Base-by-base conservation (phyloP, 2,888 invertebrate genomes). In the Mimachlamys varia region DNA sequence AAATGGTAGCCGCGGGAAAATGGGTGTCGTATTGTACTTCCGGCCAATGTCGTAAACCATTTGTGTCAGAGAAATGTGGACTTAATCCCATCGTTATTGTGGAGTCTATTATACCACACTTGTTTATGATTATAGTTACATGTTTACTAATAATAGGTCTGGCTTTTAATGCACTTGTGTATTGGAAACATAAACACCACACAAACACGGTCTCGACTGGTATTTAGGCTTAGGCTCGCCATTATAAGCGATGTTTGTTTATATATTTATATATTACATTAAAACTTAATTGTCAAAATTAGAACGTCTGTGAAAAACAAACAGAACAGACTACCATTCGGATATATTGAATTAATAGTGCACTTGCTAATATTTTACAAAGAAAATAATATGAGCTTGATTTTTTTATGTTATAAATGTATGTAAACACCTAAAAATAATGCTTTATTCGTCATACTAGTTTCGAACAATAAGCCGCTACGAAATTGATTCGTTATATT, bases 121-220 rank as follows among this genome's bases (percentile, higher is more conserved):
- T 76, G 33, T 76, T 76, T 76, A 76, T 76, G 76, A 76, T 76
- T 76, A 76, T 76, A 33, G 76, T 76, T 76, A 27, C 76, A 76
- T 76, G 76, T 76, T 76, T 76, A 76, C 76, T 33, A 76, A 76
- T 76, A 12, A 76, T 76, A 76, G 27, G 76, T 33, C 58, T 22
- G 33, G 27, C 76, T 27, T 76, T 76, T 76, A 76, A 76, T 76
- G 76, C 12, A 27, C 12, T 76, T 76, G 76, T 76, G 76, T 76
- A 33, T 33, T 33, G 76, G 76, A 33, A 76, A 33, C 13, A 33
- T 13, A 76, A 76, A 76, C 33, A 33, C 7, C 76, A 76, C 7
- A 76, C 76, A 76, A 76, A 76, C 33, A 5, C 17, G 4, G 76
- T 76, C 76, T 76, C 76, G 33, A 76, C 76, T n/a, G 22, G 76